Percentiles rank a stretch among this genome's conserved stretches.
Conservation (phyloP, 2,888 invertebrate genomes). For the Drosophila tanythrix region DNA sequence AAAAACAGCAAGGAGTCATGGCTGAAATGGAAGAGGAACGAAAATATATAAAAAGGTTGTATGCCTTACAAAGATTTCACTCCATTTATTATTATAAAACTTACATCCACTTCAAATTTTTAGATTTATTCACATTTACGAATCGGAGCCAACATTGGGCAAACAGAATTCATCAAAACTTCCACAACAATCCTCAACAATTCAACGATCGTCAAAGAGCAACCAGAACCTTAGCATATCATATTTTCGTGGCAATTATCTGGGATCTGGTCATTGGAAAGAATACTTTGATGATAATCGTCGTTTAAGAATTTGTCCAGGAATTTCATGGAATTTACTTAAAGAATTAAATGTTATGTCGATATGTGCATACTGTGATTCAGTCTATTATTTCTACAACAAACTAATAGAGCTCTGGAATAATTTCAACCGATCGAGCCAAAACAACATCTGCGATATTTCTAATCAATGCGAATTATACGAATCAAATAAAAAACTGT, state of each 20-base stretch:
- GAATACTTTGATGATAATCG: not conserved
- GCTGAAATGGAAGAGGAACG: slow-evolving; percentile 89
- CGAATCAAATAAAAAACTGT: not conserved
- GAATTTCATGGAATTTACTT: not conserved
- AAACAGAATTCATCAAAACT: not conserved
- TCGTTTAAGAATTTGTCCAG: not conserved
- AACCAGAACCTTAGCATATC: not conserved
- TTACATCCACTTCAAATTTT: not conserved
- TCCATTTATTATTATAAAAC: not conserved
- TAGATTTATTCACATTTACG: not conserved
- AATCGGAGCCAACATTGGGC: not conserved
- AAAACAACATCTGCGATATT: not conserved
- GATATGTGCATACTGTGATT: not conserved
- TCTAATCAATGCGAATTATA: not conserved
- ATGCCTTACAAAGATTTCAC: slow-evolving; percentile 11
- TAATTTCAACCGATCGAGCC: not conserved
- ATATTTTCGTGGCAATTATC: not conserved
- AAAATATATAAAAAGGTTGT: slow-evolving; percentile 88
- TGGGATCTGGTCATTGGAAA: not conserved
- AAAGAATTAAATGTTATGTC: not conserved
- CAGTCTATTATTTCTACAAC: not conserved
- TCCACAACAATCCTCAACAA: not conserved
- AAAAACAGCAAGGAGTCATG: slow-evolving; percentile 89
- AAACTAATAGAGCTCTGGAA: not conserved
- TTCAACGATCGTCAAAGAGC: not conserved